phyloP scores from a whole-genome alignment of 2,113 vertebrate species.

The Misgurnus anguillicaudatus region DNA sequence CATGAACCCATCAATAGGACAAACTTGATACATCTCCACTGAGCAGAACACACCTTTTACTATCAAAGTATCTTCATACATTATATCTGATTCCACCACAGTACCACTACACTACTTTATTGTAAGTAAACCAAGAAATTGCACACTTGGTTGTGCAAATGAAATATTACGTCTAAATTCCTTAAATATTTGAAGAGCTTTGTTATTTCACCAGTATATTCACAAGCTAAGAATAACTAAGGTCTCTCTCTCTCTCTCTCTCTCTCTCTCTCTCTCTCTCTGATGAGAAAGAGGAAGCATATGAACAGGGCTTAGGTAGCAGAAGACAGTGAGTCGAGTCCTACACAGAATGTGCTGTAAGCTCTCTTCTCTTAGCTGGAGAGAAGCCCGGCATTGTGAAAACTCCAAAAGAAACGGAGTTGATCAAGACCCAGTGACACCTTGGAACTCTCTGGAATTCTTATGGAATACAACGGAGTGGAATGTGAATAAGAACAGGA shows the following conservation, averaged over 20 bases:
- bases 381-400: not conserved
- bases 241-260: not conserved
- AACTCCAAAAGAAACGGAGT: not conserved
- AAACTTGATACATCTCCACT: too few relatives aligned
- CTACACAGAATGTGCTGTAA: not conserved
- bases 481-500: constrained; percentile 29
- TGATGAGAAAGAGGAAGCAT: not conserved
- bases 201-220: not conserved
- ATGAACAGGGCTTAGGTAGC: constrained; percentile 12
- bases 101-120: too few relatives aligned
- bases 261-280: not conserved
- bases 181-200: constrained; percentile 19
- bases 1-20: too few relatives aligned
- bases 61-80: too few relatives aligned
- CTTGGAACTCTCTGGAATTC: not conserved
- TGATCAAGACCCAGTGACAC: not conserved
- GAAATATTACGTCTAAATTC: too few relatives aligned
- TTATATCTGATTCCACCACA: too few relatives aligned
- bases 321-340: not conserved
- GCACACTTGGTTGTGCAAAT: too few relatives aligned
- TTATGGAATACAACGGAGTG: constrained; percentile 13
- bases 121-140: too few relatives aligned
- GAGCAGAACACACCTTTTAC: too few relatives aligned
- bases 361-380: constrained; percentile 4
- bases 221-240: too few relatives aligned